phyloP scores from a whole-genome alignment of 2,113 vertebrate species.

The Muscicapa adusta region DNA sequence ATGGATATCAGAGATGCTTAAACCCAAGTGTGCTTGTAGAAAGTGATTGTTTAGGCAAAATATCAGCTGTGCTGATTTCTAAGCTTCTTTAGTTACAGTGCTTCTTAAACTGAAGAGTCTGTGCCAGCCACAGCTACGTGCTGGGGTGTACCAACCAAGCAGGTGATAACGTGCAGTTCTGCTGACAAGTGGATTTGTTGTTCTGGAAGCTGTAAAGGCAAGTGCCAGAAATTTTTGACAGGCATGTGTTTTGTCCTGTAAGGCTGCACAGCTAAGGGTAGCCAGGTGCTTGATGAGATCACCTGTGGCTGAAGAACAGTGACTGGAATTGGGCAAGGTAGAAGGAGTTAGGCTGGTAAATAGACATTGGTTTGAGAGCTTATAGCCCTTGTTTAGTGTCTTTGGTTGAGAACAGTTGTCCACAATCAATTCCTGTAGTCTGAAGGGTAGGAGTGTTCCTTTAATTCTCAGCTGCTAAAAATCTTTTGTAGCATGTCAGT shows the following conservation, averaged over 20 bases:
- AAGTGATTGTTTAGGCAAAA: not conserved
- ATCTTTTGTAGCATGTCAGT: not conserved
- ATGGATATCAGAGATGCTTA: not conserved
- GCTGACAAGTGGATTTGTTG: not conserved
- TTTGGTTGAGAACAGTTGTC: not conserved
- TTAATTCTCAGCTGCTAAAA: not conserved
- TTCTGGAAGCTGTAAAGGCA: not conserved
- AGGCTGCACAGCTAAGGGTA: not conserved
- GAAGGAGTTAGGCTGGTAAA: not conserved
- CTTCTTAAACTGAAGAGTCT: not conserved
- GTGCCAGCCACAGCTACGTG: not conserved
- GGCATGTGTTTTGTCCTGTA: not conserved
- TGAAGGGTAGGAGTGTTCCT: not conserved
- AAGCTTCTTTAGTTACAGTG: not conserved
- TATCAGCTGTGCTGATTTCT: not conserved
- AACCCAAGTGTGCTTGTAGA: not conserved
- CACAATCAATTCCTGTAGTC: not conserved
- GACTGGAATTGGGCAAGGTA: not conserved
- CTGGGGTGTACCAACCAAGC: not conserved
- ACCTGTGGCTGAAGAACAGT: not conserved
- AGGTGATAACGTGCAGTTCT: not conserved
- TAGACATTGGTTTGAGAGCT: not conserved
- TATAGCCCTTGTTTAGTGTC: not conserved
- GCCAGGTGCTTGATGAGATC: not conserved
- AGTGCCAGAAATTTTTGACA: not conserved